Evolutionary conservation across 2,888 invertebrate genomes (phyloP).

Genomic region (Crocallis elinguaria): DNA sequence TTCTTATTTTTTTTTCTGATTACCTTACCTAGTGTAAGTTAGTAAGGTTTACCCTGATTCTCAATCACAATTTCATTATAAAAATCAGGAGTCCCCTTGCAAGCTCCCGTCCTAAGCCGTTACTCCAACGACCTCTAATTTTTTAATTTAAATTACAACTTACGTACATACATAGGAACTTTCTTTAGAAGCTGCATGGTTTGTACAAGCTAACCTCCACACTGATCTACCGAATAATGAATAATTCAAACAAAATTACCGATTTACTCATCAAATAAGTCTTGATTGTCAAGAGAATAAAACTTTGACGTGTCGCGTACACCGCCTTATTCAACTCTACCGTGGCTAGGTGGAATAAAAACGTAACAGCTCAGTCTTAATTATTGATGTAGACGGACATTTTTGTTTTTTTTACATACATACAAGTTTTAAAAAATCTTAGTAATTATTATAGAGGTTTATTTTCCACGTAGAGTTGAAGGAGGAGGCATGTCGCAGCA

Average conservation of each 20-base stretch:
- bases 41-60: conserved; percentile 72
- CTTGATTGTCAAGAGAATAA: conserved; percentile 69
- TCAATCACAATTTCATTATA: conserved; percentile 67
- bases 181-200: conserved; percentile 85
- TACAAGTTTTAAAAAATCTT: not conserved
- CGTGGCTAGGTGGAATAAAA: conserved; percentile 15
- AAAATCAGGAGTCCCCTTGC: conserved; percentile 59
- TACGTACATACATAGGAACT: conserved; percentile 85
- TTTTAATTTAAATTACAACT: conserved; percentile 80
- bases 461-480: conserved; percentile 44
- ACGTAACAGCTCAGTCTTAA: conserved; percentile 22
- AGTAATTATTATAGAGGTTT: conserved; percentile 30
- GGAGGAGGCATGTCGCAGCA: conserved; percentile 60
- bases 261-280: conserved; percentile 67
- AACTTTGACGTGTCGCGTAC: conserved; percentile 44
- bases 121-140: conserved; percentile 71
- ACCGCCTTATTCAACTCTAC: conserved; percentile 47
- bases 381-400: conserved; percentile 12
- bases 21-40: conserved; percentile 39
- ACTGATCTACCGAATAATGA: conserved; percentile 81
- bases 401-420: not conserved
- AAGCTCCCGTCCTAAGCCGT: conserved; percentile 57
- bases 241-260: conserved; percentile 74
- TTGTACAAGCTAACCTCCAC: conserved; percentile 84
- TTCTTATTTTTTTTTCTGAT: conserved; percentile 30